These are phyloP conservation scores for Pantala flavescens DNA, from an alignment of 1,140 invertebrate species.

Conservation along the genomic window DNA sequence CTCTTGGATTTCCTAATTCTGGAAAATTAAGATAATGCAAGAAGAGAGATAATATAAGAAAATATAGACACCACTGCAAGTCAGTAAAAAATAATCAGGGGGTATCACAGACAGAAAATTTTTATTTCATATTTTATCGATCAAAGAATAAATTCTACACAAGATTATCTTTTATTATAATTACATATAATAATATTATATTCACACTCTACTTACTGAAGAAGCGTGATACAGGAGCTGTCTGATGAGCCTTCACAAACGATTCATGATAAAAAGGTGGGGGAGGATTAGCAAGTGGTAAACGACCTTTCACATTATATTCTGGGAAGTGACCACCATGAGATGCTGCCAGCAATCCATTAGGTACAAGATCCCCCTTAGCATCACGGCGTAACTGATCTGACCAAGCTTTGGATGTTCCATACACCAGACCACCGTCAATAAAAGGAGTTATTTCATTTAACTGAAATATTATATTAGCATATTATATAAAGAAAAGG, in stretches of 20 bases:
- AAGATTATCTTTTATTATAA: too few relatives aligned
- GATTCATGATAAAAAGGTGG: constrained; percentile 39
- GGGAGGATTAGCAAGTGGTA: constrained; percentile 50
- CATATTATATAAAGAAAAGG: too few relatives aligned
- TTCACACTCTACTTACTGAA: constrained; percentile 42
- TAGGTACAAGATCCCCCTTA: constrained; percentile 36
- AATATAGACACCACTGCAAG: too few relatives aligned
- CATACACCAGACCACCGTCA: constrained; percentile 49
- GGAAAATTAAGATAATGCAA: constrained; percentile 23
- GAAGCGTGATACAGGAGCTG: constrained; percentile 39
- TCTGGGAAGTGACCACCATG: constrained; percentile 39
- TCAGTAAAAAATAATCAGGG: too few relatives aligned
- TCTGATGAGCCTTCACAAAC: constrained; percentile 33
- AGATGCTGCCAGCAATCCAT: constrained; percentile 36
- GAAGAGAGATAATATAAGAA: too few relatives aligned
- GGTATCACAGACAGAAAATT: not conserved
- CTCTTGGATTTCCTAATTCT: constrained; percentile 51
- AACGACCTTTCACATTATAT: constrained; percentile 35
- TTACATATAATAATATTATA: too few relatives aligned
- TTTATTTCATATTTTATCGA: too few relatives aligned
- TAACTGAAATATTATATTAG: constrained; percentile 33
- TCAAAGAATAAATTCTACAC: too few relatives aligned
- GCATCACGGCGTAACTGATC: constrained; percentile 41
- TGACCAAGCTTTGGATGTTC: constrained; percentile 45
- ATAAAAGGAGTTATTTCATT: constrained; percentile 52